Evolutionary conservation across 2,113 vertebrate species (phyloP), one percentile per base, ranked within the genome.

Genomic region (Ascaphus truei): DNA sequence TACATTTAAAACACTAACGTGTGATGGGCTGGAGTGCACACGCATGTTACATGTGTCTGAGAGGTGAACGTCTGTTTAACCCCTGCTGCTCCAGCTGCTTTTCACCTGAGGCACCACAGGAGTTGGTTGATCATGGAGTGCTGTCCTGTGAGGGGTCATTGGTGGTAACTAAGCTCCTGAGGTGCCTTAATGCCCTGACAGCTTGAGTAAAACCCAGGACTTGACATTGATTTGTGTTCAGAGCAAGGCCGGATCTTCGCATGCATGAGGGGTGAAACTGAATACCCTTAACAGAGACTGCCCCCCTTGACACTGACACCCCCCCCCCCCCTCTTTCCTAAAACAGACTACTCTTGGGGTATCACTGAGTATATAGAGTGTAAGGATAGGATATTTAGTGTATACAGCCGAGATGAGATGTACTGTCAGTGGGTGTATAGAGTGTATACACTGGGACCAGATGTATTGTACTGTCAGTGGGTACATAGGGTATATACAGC

Each of bases 1-100:
- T 29, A 47, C 64, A 58, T 26, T 20, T 18, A 68, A n/a, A 45
- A 57, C 53, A 68, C 53, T 31, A 48, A 68, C 22, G 41, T 29
- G 65, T 68, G 29, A 59, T 51, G 1, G 56, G 66, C 66, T 27
- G 55, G 66, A 68, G 53, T 27, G 30, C 51, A 57, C 53, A 50
- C 56, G 56, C 56, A 69, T 59, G 66, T 57, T 47, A 47, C 53
- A 57, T 26, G 65, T 68, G 65, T 47, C 39, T 10, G 39, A 30
- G 33, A 61, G 23, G 58, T 56, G 25, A n/a, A 53, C n/a, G 26
- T 27, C n/a, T 36, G 45, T 56, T 56, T 68, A 34, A 59, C 29
- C 41, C 29, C 55, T 48, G 37, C 36, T 68, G 20, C 56, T 59
- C 30, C 55, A 41, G 31, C 66, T 50, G 22, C 29, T 45, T 37